phyloP scores from a whole-genome alignment of 2,888 invertebrate genomes.

The Tenthredo livida region DNA sequence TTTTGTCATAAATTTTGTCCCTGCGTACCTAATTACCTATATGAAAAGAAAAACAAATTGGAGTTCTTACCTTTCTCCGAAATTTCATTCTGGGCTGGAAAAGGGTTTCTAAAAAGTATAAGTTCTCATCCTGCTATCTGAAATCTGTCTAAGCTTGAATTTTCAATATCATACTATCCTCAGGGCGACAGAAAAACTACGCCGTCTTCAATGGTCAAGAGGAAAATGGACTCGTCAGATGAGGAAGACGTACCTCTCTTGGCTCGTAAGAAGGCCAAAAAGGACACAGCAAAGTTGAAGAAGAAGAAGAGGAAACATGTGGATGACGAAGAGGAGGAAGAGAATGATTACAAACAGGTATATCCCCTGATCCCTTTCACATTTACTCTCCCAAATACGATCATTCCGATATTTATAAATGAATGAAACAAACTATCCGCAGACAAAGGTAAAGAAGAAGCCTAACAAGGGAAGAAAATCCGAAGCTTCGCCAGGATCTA shows the following conservation, averaged over 20 bases:
- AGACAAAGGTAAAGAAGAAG: conserved; percentile 73
- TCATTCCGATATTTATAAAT: neutral
- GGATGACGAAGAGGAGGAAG: conserved; percentile 69
- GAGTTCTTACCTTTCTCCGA: neutral
- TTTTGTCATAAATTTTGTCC: neutral
- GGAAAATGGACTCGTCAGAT: conserved; percentile 78
- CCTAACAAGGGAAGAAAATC: conserved; percentile 70
- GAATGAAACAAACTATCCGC: neutral
- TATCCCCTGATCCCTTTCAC: conserved; percentile 35
- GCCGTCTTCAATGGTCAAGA: conserved; percentile 72
- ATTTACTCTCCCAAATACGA: neutral
- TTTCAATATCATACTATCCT: neutral
- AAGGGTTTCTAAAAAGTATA: neutral
- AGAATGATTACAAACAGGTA: conserved; percentile 72
- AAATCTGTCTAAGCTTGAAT: neutral
- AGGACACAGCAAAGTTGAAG: conserved; percentile 81
- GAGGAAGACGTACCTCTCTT: conserved; percentile 85
- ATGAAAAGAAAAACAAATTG: neutral
- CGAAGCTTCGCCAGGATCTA: conserved; percentile 81
- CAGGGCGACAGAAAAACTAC: conserved; percentile 52
- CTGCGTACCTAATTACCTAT: neutral
- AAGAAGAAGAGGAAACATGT: conserved; percentile 79
- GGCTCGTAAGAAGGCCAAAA: conserved; percentile 85
- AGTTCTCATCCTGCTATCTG: neutral
- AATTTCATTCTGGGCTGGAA: neutral